Evolutionary conservation across 1,140 invertebrate species (phyloP), one percentile per base, ranked within the genome.

Genomic region (Nomia melanderi): DNA sequence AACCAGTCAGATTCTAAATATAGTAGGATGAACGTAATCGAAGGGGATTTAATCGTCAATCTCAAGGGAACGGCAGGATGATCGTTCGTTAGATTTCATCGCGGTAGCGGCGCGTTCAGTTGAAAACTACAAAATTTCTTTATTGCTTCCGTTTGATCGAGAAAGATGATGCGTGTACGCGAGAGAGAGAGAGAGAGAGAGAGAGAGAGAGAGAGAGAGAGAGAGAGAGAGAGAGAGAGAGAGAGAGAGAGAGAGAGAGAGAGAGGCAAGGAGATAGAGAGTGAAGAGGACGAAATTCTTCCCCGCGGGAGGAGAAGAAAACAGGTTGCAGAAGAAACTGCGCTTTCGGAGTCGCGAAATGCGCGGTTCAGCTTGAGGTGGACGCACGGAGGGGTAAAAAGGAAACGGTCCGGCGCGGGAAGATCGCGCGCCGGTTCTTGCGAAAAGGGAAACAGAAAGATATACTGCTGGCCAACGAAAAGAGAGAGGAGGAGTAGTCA

Each of bases 1-100:
- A 72, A 6, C 59, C 44, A 47, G 60, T 73, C 71, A 65, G 23
- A 54, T 17, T 65, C 71, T 65, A 73, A 73, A 73, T 54, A 73
- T 73, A 73, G 47, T 23, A n/a, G 27, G 11, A 27, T 1, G 56
- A 36, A 7, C 23, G 25, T 50, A 39, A 70, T 57, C 53, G 25
- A 39, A 36, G 27, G 14, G 14, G 53, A 29, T 11, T 25, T 59
- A 27, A 73, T 63, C 31, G 27, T 23, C 31, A 14, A 36, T 54
- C 20, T 31, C 25, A 17, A 23, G 8, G 31, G 17, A 62, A 39
- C 29, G 29, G 1, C 4, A 25, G 14, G 17, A n/a, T 17, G 44
- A 36, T 12, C 14, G 41, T n/a, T n/a, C 27, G 39, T 60, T 11
- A 17, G 17, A 23, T 33, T 25, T 12, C 44, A 31, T 71, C 36